Evolutionary conservation across 2,888 invertebrate species (phyloP), one percentile per base, ranked within the genome.

Genomic region (Cantharis rufa): DNA sequence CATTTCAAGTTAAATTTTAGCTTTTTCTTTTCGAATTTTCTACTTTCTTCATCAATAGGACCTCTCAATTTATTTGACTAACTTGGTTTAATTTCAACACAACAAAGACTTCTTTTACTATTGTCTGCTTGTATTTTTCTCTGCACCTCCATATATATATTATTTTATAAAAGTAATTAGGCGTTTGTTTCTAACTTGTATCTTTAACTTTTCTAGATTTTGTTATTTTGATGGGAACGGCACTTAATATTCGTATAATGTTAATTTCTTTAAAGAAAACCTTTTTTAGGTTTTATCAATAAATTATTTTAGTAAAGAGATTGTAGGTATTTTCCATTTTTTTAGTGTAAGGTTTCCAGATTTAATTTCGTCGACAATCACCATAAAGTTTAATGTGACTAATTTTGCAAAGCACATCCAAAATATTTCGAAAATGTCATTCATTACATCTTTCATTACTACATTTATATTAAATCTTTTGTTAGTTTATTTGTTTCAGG

Each of bases 1-100:
- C 24, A 21, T 13, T 24, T 66, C 64, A 21, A 66, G 64, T 66
- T 66, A 13, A 66, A 66, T 66, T 66, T 66, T 66, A 15, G 64
- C 64, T 66, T 66, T 66, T 66, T 66, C 64, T 66, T 66, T 66
- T 24, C 64, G 64, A 66, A 66, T 66, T 66, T 66, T 13, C 64
- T 48, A 66, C 21, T 66, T 15, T 9, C 21, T 66, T 21, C 21
- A 66, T 66, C 24, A 21, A 66, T 66, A 21, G 24, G 24, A 24
- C 21, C 24, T 21, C n/a, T 66, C 64, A 66, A 66, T 66, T 66
- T 66, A 24, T 21, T 13, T 66, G 64, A 18, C 21, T 24, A 13
- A 48, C 48, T 48, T 48, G 7, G 48, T n/a, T 48, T 7, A 13
- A 48, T 13, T 48, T 48, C 1, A 48, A n/a, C n/a, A 48, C 48